Base-by-base conservation (phyloP, 2,888 invertebrate genomes). In the Ramazzottius varieornatus region DNA sequence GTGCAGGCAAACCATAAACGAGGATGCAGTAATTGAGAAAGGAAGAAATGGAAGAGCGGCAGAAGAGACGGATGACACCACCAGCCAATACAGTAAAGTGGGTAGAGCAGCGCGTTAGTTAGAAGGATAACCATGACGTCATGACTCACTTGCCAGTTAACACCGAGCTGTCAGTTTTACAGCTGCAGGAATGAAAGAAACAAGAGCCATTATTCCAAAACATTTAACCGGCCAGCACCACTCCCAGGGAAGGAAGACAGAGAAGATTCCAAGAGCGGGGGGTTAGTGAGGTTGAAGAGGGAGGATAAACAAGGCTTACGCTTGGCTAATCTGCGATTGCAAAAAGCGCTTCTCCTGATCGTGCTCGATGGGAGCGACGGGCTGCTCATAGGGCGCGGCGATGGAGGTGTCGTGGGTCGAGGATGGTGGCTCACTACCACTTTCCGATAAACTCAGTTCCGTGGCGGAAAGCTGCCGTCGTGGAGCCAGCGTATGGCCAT, bases 181-280 rank as follows among this genome's bases (percentile, higher is more conserved):
- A 54, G 29, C 54, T 54, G 54, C 54, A 54, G 54, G n/a, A 8
- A 29, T 54, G 54, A 54, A 54, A 54, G 54, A 54, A 54, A 54
- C 54, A 54, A 29, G 54, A 54, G 16, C 54, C 54, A 54, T 54
- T 54, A 54, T 54, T 54, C 54, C 54, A 54, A 24, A 54, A 54
- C 54, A 54, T 54, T 54, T 24, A 24, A 40, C 8, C 8, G 8
- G 8, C 8, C 20, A 40, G 20, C 40, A 40, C 8, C 40, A 40
- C 8, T 40, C 20, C 8, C 8, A 40, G 20, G 40, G 40, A 40
- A 40, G 40, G 40, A 40, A 40, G 40, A 20, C 8, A 40, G 40
- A 20, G 20, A 40, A 13, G 40, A 40, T 13, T 8, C 8, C 8
- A 40, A 13, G 40, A 40, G 20, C 8, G 8, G 40, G 20, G 20